Conservation (phyloP, 2,888 invertebrate genomes). For the Salpingus planirostris region DNA sequence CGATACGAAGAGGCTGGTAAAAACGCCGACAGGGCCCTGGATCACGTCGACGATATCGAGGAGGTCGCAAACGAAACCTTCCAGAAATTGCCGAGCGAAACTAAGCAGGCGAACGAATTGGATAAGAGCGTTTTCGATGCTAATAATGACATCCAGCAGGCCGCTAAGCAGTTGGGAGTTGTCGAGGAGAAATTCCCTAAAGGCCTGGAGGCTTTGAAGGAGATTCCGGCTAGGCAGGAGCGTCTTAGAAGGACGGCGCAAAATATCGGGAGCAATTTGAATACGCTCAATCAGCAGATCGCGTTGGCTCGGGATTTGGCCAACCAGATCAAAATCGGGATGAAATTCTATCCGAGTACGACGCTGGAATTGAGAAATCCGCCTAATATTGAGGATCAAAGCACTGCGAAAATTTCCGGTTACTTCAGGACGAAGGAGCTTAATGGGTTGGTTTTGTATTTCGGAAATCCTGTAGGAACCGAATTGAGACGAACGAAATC, state of each 20-base stretch:
- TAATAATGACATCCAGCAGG: slow-evolving; percentile 60
- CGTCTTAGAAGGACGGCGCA: slow-evolving; percentile 49
- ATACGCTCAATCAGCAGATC: slow-evolving; percentile 69
- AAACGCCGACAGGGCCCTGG: slow-evolving; percentile 32
- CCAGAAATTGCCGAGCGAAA: slow-evolving; percentile 21
- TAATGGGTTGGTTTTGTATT: slow-evolving; percentile 76
- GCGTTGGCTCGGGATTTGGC: slow-evolving; percentile 70
- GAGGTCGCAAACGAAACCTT: slow-evolving; percentile 24
- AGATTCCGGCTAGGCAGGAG: slow-evolving; percentile 53
- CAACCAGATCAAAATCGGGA: slow-evolving; percentile 72
- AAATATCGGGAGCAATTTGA: slow-evolving; percentile 57
- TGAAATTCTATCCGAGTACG: slow-evolving; percentile 73
- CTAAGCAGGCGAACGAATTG: slow-evolving; percentile 54
- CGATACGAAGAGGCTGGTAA: slow-evolving; percentile 29
- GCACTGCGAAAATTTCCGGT: slow-evolving; percentile 78
- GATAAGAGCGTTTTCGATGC: slow-evolving; percentile 63
- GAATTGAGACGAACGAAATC: slow-evolving; percentile 51
- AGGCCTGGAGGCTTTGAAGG: slow-evolving; percentile 51
- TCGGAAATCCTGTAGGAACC: slow-evolving; percentile 81
- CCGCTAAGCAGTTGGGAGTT: slow-evolving; percentile 48
- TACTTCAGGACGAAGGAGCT: slow-evolving; percentile 77
- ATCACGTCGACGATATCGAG: slow-evolving; percentile 25
- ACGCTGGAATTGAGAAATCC: slow-evolving; percentile 82
- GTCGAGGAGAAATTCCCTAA: slow-evolving; percentile 57
- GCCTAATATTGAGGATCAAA: slow-evolving; percentile 70